Base-by-base conservation (phyloP, 2,113 vertebrate genomes). In the Lontra canadensis region DNA sequence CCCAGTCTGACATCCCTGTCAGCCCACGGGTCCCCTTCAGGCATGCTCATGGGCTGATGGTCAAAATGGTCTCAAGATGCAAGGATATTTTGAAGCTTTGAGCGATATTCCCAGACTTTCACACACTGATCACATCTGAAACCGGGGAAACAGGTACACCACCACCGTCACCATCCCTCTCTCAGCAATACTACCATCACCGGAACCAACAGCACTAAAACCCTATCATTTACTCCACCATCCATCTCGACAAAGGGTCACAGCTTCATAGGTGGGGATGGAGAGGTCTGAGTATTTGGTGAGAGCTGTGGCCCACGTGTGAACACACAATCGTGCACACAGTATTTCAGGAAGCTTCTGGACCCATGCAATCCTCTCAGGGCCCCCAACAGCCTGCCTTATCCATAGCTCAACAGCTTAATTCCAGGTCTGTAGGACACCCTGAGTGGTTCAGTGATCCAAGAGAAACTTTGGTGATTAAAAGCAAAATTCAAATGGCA, bases 401-500 rank as follows among this genome's bases (percentile, higher is more conserved):
- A 89, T 63, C 10, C 25, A 49, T 31, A 78, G 55, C 5, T 17
- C n/a, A 21, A 88, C 29, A 85, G 52, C 49, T 67, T 42, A 84
- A 67, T 11, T 88, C 25, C 78, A 69, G 25, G n/a, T 65, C 36
- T 52, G 63, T 2, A 42, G 25, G 25, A 80, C 34, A 82, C 55
- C 15, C 7, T 21, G 39, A 57, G 4, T 59, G 7, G 21, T 59
- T 91, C 61, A 67, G 49, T 20, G 49, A 84, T 49, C 59, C 23
- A 29, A 20, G 61, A 39, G 39, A 29, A 71, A 67, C 79, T 55
- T 52, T 31, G 52, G 42, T 61, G n/a, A 80, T 63, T 91, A 44
- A 92, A 88, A 92, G 42, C 57, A 81, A 96, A 84, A 80, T 84
- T 61, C 61, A 87, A 89, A 90, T 1, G 26, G 23, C n/a, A 42